phyloP scores from a whole-genome alignment of 2,113 vertebrate species.

The Aythya baeri region DNA sequence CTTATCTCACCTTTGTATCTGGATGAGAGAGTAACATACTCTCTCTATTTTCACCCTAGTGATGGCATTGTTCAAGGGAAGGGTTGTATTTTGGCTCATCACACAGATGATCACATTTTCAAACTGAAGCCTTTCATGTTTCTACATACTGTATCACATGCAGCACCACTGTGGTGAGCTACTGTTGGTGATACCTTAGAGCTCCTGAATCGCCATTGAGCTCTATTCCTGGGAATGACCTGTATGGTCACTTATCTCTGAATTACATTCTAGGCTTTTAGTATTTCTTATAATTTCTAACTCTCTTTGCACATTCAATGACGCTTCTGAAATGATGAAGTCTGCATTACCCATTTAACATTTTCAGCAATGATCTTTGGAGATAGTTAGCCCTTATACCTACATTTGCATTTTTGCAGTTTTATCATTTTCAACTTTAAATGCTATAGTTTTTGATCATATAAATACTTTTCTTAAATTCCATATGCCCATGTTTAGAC shows the following conservation, averaged over 20 bases:
- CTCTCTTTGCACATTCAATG: rapidly evolving
- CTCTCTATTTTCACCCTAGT: not conserved
- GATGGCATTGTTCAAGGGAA: not conserved
- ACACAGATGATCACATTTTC: not conserved
- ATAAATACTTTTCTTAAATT: not conserved
- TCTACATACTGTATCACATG: not conserved
- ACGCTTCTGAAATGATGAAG: not conserved
- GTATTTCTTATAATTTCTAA: not conserved
- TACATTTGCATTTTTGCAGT: not conserved
- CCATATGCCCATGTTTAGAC: rapidly evolving
- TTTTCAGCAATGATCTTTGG: not conserved
- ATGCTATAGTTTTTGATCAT: not conserved
- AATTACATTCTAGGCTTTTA: not conserved
- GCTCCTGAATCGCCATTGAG: rapidly evolving
- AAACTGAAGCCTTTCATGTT: not conserved
- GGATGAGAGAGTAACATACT: not conserved
- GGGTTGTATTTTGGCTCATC: not conserved
- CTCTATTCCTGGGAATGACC: not conserved
- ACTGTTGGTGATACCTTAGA: not conserved
- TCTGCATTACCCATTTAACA: not conserved
- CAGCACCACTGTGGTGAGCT: rapidly evolving
- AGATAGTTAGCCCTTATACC: not conserved
- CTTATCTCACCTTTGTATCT: not conserved
- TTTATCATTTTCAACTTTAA: not conserved
- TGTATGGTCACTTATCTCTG: not conserved